phyloP scores from a whole-genome alignment of 2,113 vertebrate genomes.

The Pionites leucogaster region DNA sequence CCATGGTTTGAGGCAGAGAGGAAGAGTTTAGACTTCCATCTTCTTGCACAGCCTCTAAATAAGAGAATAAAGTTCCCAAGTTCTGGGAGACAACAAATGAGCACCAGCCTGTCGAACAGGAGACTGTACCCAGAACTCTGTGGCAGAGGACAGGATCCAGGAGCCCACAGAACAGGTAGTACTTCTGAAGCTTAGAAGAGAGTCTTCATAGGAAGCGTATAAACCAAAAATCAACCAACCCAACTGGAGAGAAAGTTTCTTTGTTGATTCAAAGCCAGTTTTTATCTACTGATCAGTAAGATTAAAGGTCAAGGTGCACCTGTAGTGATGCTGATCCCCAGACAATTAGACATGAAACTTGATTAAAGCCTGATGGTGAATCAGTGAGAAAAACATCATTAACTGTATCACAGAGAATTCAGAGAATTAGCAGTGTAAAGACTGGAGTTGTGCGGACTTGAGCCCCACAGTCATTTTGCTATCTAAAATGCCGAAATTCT shows the following conservation, averaged over 20 bases:
- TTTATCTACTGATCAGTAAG: conserved; percentile 6
- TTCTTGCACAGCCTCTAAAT: conserved; percentile 36
- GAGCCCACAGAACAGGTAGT: not conserved
- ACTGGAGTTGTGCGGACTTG: conserved; percentile 36
- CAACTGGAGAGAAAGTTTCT: conserved; percentile 17
- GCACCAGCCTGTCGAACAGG: not conserved
- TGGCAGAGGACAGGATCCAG: not conserved
- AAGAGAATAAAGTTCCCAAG: conserved; percentile 5
- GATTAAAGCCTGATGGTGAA: conserved; percentile 48
- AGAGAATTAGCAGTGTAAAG: conserved; percentile 32
- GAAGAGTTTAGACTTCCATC: not conserved
- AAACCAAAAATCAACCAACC: conserved; percentile 42
- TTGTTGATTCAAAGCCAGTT: conserved; percentile 43
- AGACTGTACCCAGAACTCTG: not conserved
- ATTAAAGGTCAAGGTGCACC: conserved; percentile 27
- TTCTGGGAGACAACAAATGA: not conserved
- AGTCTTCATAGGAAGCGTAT: not conserved
- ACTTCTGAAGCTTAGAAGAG: conserved; percentile 9
- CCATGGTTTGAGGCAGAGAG: not conserved
- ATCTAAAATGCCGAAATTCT: not conserved
- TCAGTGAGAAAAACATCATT: conserved; percentile 43
- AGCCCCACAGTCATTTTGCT: conserved; percentile 13
- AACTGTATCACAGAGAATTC: not conserved
- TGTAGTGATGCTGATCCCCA: not conserved
- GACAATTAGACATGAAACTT: conserved; percentile 21